These are phyloP conservation scores for Agonopterix alstromeriana DNA, from an alignment of 2,888 invertebrate genomes.

Conservation along the genomic window DNA sequence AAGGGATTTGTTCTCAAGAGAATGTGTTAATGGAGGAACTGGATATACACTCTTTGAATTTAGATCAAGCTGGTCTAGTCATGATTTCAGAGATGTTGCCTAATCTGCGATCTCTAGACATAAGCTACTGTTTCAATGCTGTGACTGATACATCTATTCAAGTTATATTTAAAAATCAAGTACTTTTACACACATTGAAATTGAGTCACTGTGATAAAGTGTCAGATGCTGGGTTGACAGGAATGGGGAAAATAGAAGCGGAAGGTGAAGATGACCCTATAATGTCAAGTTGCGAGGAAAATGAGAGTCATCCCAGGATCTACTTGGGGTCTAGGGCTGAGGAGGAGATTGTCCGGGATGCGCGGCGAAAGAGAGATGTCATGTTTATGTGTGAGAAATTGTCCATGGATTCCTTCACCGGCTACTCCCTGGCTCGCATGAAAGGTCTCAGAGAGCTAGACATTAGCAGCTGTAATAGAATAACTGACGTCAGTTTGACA, in stretches of 20 bases:
- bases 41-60: conserved; percentile 75
- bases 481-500: conserved; percentile 83
- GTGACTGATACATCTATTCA: conserved; percentile 83
- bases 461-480: conserved; percentile 81
- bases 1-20: conserved; percentile 73
- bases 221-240: conserved; percentile 83
- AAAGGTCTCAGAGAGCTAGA: conserved; percentile 77
- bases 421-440: conserved; percentile 73
- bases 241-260: conserved; percentile 72
- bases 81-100: conserved; percentile 77
- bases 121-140: conserved; percentile 83
- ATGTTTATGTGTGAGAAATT: conserved; percentile 78
- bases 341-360: conserved; percentile 81
- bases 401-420: conserved; percentile 50
- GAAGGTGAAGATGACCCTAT: conserved; percentile 45
- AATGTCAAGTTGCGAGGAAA: conserved; percentile 43
- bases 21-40: conserved; percentile 71
- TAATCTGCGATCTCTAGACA: conserved; percentile 76
- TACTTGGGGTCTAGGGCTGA: conserved; percentile 81
- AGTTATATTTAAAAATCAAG: conserved; percentile 80
- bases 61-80: conserved; percentile 79
- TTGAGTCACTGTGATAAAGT: conserved; percentile 81
- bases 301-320: conserved; percentile 51
- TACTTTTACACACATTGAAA: conserved; percentile 75
- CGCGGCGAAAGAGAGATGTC: conserved; percentile 79